These are phyloP conservation scores for Puntigrus tetrazona DNA, from an alignment of 2,113 vertebrate species.

Conservation along the genomic window DNA sequence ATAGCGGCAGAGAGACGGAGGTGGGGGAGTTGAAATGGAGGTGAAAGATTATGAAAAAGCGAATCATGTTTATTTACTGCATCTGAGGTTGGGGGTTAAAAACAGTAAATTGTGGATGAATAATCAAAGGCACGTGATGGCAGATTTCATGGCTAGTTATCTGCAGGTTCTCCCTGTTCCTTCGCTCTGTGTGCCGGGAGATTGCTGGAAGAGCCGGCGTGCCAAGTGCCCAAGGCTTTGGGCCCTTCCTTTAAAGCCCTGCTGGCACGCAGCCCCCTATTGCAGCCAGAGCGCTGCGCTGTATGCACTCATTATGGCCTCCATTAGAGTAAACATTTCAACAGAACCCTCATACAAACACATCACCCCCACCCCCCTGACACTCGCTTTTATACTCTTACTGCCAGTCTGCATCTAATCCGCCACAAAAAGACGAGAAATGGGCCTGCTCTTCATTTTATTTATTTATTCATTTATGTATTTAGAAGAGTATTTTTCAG, in stretches of 20 bases:
- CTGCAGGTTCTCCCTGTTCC: conserved; percentile 71
- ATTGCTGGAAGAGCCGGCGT: conserved; percentile 69
- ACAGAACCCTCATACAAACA: conserved; percentile 61
- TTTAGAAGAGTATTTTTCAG: conserved; percentile 65
- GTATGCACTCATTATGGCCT: conserved; percentile 77
- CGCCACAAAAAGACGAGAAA: conserved; percentile 63
- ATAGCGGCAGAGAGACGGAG: conserved; percentile 34
- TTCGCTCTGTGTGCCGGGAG: conserved; percentile 66
- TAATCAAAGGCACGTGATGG: conserved; percentile 77
- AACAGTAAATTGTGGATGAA: conserved; percentile 74
- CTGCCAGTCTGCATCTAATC: conserved; percentile 73
- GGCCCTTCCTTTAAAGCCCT: conserved; percentile 74
- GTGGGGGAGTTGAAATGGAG: conserved; percentile 9
- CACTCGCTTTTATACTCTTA: conserved; percentile 71
- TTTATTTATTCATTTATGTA: conserved; percentile 78
- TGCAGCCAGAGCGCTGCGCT: conserved; percentile 70
- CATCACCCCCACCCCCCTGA: conserved; percentile 47
- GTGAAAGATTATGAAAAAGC: conserved; percentile 47
- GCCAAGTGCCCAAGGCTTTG: conserved; percentile 75
- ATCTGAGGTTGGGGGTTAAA: conserved; percentile 66
- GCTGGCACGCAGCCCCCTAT: conserved; percentile 74
- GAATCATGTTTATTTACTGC: conserved; percentile 68
- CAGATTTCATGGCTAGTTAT: conserved; percentile 79
- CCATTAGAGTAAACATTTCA: conserved; percentile 82
- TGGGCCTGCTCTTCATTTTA: conserved; percentile 72